Conservation (phyloP, 2,888 invertebrate genomes). For the Cryptophagus acutangulus region DNA sequence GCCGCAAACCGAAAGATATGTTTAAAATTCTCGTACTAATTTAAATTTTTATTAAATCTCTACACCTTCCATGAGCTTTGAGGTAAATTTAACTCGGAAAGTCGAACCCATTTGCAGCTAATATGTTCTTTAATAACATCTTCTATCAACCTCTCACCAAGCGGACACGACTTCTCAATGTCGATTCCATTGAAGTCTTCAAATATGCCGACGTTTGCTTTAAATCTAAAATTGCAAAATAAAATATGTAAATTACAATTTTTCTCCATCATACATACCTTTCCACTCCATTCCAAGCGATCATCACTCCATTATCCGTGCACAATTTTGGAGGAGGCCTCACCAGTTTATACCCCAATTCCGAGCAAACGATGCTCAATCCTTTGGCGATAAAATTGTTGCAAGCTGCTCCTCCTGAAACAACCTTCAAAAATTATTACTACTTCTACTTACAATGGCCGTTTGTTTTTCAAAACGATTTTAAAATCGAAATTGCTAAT, state of each 20-base stretch:
- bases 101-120: conserved; percentile 51
- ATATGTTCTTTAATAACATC: conserved; percentile 57
- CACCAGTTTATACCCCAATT: conserved; percentile 60
- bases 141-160: conserved; percentile 58
- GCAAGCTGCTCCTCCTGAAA: conserved; percentile 96
- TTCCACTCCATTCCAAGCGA: conserved; percentile 97
- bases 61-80: conserved; percentile 33
- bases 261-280: conserved; percentile 54
- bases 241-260: conserved; percentile 6
- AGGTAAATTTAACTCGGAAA: conserved; percentile 35
- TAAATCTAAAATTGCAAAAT: conserved; percentile 30
- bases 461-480: no score
- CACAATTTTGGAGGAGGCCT: conserved; percentile 82
- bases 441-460: no score
- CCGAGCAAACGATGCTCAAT: conserved; percentile 62
- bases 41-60: not conserved
- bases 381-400: conserved; percentile 75
- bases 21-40: not conserved
- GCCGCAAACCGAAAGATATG: no score
- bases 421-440: no score
- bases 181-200: conserved; percentile 57
- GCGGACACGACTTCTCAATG: conserved; percentile 55
- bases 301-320: conserved; percentile 98
- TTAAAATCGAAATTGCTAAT: no score
- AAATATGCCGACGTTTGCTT: conserved; percentile 39